phyloP scores from a whole-genome alignment of 2,797 vertebrate species.

The Glossophaga mutica region DNA sequence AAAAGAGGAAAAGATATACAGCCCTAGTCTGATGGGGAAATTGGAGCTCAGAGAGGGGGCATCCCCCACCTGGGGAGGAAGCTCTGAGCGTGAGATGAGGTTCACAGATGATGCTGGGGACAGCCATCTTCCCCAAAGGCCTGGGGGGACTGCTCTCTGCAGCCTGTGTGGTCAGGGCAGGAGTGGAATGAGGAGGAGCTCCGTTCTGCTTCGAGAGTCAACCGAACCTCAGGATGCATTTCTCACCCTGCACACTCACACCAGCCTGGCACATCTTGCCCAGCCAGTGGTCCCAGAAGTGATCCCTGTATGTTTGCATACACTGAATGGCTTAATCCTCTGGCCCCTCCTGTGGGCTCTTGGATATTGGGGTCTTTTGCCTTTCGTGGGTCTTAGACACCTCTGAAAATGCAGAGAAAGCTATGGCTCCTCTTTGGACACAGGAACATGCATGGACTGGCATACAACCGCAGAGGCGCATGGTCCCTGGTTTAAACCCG shows the following conservation, averaged over 20 bases:
- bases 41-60: conserved; percentile 75
- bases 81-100: conserved; percentile 72
- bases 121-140: conserved; percentile 23
- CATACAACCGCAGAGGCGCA: not conserved
- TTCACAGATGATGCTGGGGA: conserved; percentile 53
- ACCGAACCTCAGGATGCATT: not conserved
- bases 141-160: not conserved
- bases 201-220: not conserved
- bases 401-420: not conserved
- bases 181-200: not conserved
- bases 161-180: conserved; percentile 52
- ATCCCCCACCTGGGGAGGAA: conserved; percentile 74
- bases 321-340: not conserved
- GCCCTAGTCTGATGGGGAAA: conserved; percentile 76
- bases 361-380: not conserved
- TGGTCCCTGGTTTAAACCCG: not conserved
- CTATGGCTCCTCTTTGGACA: not conserved
- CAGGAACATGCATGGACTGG: not conserved
- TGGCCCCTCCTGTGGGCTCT: not conserved
- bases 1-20: conserved; percentile 77
- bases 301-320: not conserved
- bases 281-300: rapidly evolving
- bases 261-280: not conserved
- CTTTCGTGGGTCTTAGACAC: not conserved
- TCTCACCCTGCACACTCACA: not conserved